Conservation (phyloP, 2,797 vertebrate species). For the Pseudochirops corinnae region DNA sequence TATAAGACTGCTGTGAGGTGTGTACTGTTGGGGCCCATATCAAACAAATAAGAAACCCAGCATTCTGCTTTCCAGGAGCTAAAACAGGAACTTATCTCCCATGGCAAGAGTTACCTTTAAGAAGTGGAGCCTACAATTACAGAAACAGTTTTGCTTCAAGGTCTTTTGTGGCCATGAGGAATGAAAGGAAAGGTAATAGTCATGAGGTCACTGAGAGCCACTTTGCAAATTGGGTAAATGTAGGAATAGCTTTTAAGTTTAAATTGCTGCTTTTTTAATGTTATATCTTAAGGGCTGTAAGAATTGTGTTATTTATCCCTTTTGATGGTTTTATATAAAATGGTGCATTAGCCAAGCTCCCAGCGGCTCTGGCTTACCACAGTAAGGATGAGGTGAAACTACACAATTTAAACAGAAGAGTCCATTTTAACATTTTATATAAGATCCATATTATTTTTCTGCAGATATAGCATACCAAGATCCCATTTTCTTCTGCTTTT, state of each 20-base stretch:
- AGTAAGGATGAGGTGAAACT: background rate
- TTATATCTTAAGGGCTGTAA: background rate
- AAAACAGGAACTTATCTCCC: background rate
- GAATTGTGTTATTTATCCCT: background rate
- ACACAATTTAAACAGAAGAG: background rate
- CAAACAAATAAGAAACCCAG: background rate
- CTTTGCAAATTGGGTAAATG: background rate
- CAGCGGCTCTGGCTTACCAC: background rate
- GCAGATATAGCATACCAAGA: background rate
- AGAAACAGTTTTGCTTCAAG: background rate
- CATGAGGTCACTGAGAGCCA: background rate
- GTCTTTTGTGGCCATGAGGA: background rate
- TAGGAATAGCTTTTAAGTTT: background rate
- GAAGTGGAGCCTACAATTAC: background rate
- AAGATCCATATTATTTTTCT: background rate
- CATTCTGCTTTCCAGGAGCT: background rate
- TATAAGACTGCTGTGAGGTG: background rate
- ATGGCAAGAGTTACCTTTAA: background rate
- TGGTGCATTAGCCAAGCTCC: background rate
- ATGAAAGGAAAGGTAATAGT: background rate
- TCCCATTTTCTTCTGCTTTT: background rate
- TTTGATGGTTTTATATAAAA: background rate
- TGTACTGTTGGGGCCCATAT: background rate
- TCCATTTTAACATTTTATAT: background rate
- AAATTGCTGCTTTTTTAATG: background rate